Evolutionary conservation across 2,888 invertebrate species (phyloP).

Genomic region (Cheilosia variabilis): DNA sequence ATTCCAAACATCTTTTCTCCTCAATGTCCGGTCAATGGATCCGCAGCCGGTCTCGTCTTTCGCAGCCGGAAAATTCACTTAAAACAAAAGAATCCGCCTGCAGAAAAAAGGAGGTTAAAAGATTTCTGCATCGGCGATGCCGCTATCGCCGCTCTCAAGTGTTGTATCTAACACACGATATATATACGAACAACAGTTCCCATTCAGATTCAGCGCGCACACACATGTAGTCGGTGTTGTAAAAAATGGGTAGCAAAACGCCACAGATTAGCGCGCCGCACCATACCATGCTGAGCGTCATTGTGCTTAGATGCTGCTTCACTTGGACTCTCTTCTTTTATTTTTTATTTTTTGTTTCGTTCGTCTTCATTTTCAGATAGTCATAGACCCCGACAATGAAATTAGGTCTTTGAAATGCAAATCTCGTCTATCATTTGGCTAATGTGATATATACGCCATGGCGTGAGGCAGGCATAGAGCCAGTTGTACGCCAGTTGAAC

Average conservation of each 20-base stretch:
- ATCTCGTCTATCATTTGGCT: slow-evolving; percentile 66
- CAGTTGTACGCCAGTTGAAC: background rate
- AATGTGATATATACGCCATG: slow-evolving; percentile 60
- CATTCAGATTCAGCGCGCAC: slow-evolving; percentile 29
- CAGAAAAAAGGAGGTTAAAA: slow-evolving; percentile 65
- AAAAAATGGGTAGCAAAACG: slow-evolving; percentile 49
- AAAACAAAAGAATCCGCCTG: slow-evolving; percentile 67
- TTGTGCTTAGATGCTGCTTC: slow-evolving; percentile 19
- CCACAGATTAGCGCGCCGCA: slow-evolving; percentile 56
- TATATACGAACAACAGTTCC: slow-evolving; percentile 28
- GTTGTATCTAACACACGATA: slow-evolving; percentile 41
- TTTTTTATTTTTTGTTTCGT: background rate
- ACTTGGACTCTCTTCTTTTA: slow-evolving; percentile 35
- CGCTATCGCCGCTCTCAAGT: slow-evolving; percentile 43
- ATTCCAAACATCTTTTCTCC: slow-evolving; percentile 55
- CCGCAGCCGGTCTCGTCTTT: slow-evolving; percentile 33
- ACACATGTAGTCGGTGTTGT: slow-evolving; percentile 41
- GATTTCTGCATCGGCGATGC: slow-evolving; percentile 69
- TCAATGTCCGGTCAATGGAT: slow-evolving; percentile 67
- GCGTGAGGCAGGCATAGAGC: slow-evolving; percentile 37
- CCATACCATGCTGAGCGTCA: slow-evolving; percentile 10
- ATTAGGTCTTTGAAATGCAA: slow-evolving; percentile 75
- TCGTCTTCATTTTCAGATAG: slow-evolving; percentile 64
- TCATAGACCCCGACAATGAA: slow-evolving; percentile 68
- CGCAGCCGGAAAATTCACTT: slow-evolving; percentile 35